Base-by-base conservation (phyloP, 2,888 invertebrate species). In the Torymus texanus region DNA sequence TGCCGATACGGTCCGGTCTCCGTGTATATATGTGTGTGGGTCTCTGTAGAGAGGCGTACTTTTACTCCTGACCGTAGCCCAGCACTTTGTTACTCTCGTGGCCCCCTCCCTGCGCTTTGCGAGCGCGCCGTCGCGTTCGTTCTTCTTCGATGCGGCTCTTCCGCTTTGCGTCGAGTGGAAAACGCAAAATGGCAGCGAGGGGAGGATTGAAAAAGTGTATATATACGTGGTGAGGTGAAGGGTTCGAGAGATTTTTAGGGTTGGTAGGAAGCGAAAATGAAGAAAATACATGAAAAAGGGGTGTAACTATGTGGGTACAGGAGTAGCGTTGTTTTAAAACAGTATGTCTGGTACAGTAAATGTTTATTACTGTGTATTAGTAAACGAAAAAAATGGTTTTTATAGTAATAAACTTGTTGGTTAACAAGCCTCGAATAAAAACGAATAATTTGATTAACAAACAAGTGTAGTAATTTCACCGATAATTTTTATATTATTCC, bases 11-110 rank as follows among this genome's bases (percentile, higher is more conserved):
- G 18, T 13, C 4, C n/a, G 18, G 11, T 16, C 59, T n/a, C 4
- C 13, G 8, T n/a, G n/a, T 41, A 10, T 41, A 41, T 14, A 29
- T 14, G 14, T 62, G 29, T 63, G n/a, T 14, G 18, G 3, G 1
- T 29, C 18, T 66, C 13, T 51, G 50, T 66, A 66, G 11, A 14
- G n/a, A 56, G 4, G n/a, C 16, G 67, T 21, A 18, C 41, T 72
- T 78, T 72, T 24, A 41, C 41, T 4, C 50, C 12, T 66, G 72
- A 61, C 62, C 50, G 12, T 67, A 65, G 56, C 21, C 21, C 8
- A 8, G 41, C 68, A 73, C 62, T 78, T 68, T 74, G 67, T 74
- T 68, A 62, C 72, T 55, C 51, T n/a, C 58, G 51, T 21, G 14
- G 1, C 16, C 53, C 41, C 21, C 24, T 58, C 41, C 21, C 21